Conservation (phyloP, 2,113 vertebrate species). For the Oreochromis niloticus region DNA sequence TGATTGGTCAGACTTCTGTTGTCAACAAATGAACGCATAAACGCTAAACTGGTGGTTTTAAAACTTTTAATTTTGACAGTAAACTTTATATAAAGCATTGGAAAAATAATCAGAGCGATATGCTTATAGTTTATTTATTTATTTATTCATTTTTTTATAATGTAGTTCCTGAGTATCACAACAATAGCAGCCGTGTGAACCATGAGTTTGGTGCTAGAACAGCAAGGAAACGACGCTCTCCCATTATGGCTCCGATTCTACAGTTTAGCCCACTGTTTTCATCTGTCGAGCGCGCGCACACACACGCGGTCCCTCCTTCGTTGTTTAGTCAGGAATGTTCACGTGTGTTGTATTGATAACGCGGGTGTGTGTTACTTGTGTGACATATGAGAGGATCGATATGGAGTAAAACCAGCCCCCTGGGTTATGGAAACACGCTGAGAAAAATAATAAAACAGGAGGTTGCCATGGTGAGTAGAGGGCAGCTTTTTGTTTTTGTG, state of each 20-base stretch:
- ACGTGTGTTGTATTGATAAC: conserved; percentile 61
- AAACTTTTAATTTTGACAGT: neutral
- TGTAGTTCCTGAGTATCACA: neutral
- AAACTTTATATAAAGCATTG: neutral
- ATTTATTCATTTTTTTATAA: neutral
- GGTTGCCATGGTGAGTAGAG: conserved; percentile 56
- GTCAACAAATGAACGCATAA: neutral
- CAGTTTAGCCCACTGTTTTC: conserved; percentile 16
- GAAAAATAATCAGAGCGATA: accelerated
- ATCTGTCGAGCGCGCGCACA: neutral
- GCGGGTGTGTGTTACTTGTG: conserved; percentile 29
- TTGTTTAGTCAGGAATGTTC: conserved; percentile 66
- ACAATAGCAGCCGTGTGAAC: conserved; percentile 7
- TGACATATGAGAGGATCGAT: conserved; percentile 43
- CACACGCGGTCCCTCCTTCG: conserved; percentile 23
- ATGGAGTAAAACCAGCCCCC: conserved; percentile 24
- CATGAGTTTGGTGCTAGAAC: conserved; percentile 44
- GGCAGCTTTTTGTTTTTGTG: neutral
- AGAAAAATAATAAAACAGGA: neutral
- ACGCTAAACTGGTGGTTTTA: neutral
- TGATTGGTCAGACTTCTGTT: conserved; percentile 38
- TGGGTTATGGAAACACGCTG: conserved; percentile 46
- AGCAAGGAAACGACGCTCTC: conserved; percentile 43
- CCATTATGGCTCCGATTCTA: neutral
- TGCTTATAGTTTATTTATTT: neutral